phyloP scores from a whole-genome alignment of 2,113 vertebrate species.

The Echinops telfairi region DNA sequence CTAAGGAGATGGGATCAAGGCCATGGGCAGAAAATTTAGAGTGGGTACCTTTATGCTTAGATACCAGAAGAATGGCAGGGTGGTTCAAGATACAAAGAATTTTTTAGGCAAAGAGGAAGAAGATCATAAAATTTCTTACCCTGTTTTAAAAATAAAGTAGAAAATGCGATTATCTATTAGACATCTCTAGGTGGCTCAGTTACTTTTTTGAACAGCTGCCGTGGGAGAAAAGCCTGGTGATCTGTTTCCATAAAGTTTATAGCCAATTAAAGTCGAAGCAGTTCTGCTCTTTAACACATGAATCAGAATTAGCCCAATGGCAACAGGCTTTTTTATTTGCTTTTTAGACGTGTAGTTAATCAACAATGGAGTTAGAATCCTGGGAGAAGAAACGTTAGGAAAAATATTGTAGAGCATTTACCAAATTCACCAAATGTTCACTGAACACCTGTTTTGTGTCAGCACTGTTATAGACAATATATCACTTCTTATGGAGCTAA shows the following conservation, averaged over 20 bases:
- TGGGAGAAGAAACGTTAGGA: neutral
- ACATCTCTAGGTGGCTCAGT: too few species aligned
- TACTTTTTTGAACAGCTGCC: too few species aligned
- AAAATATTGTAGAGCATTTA: conserved; percentile 19
- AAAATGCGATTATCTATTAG: neutral
- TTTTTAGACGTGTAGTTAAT: neutral
- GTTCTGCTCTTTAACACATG: neutral
- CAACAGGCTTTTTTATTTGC: too few species aligned
- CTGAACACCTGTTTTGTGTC: neutral
- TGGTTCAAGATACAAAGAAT: neutral
- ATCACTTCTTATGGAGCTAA: neutral
- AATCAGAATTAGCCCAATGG: neutral
- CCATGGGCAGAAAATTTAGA: neutral
- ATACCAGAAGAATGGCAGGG: neutral
- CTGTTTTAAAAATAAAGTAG: conserved; percentile 14
- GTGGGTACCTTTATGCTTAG: neutral
- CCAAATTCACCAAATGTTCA: neutral
- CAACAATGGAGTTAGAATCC: neutral
- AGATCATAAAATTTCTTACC: neutral
- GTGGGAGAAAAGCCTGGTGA: neutral
- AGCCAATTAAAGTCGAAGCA: neutral
- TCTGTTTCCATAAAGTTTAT: neutral
- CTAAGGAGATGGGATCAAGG: neutral
- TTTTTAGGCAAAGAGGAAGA: conserved; percentile 42
- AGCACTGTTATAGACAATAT: neutral